A percentile compares a stretch with the other conserved stretches of the same genome.
Conservation (phyloP, 2,113 vertebrate genomes). For the Bombycilla garrulus region DNA sequence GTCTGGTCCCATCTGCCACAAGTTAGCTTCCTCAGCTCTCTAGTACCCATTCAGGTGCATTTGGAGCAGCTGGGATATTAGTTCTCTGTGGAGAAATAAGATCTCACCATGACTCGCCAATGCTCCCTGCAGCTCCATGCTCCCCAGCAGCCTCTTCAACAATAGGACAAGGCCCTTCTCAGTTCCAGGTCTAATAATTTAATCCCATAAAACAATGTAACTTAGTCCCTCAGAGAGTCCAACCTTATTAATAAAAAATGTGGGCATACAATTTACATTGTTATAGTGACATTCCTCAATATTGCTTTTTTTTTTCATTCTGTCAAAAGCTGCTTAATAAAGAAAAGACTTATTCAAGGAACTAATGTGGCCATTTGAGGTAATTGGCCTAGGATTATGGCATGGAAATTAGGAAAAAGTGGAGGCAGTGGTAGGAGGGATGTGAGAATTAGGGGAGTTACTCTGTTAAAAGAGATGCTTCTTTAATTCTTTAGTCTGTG, state of each 20-base stretch:
- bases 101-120: constrained; percentile 49
- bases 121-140: constrained; percentile 62
- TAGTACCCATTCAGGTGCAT: constrained; percentile 64
- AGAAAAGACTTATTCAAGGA: background rate
- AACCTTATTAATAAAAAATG: constrained; percentile 68
- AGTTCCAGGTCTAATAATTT: constrained; percentile 71
- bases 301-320: constrained; percentile 29
- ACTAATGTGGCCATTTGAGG: background rate
- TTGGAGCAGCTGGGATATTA: constrained; percentile 71
- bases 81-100: constrained; percentile 67
- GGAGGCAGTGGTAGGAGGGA: background rate
- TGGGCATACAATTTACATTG: background rate
- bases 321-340: constrained; percentile 15
- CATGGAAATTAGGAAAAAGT: background rate
- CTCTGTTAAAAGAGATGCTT: background rate
- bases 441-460: background rate
- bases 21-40: constrained; percentile 45
- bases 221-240: constrained; percentile 53
- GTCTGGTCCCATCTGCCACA: constrained; percentile 68
- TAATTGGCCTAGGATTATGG: background rate
- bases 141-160: constrained; percentile 70
- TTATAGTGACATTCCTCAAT: constrained; percentile 20
- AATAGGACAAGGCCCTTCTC: constrained; percentile 57
- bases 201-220: constrained; percentile 67
- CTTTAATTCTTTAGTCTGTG: background rate